phyloP scores from a whole-genome alignment of 2,888 invertebrate species.

The Clunio marinus region DNA sequence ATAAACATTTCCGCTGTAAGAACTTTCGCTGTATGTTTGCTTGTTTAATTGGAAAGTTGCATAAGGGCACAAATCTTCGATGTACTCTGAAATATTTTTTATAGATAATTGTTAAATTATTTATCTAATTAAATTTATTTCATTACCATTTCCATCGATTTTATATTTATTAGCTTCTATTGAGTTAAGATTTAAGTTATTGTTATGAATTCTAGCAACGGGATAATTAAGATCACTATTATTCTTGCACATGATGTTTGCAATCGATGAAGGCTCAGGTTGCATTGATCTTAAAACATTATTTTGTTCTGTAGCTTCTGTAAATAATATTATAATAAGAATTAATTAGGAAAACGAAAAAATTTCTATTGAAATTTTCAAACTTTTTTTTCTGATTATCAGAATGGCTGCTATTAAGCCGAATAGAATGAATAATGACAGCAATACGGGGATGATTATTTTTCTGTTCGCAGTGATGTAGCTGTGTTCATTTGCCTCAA shows the following conservation, averaged over 20 bases:
- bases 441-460: constrained; percentile 61
- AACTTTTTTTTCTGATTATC: constrained; percentile 67
- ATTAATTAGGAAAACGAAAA: constrained; percentile 15
- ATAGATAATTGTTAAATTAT: constrained; percentile 13
- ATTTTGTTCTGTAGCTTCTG: constrained; percentile 53
- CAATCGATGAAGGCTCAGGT: constrained; percentile 72
- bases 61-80: constrained; percentile 90
- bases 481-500: constrained; percentile 60
- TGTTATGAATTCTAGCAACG: constrained; percentile 48
- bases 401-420: constrained; percentile 65
- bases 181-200: constrained; percentile 50
- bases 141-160: constrained; percentile 50
- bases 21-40: constrained; percentile 81
- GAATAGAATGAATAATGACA: constrained; percentile 63
- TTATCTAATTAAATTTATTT: constrained; percentile 44
- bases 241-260: constrained; percentile 74
- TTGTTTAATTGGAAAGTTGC: constrained; percentile 88
- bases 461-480: constrained; percentile 64
- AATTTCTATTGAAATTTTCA: constrained; percentile 47
- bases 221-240: constrained; percentile 74
- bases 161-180: constrained; percentile 57
- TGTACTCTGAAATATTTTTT: constrained; percentile 62
- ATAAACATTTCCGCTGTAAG: constrained; percentile 83
- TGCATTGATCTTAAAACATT: constrained; percentile 54
- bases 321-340: not conserved